A percentile compares a stretch with the other conserved stretches of the same genome.
These are phyloP conservation scores for Chrysaora quinquecirrha DNA, from an alignment of 30 jellyfish, hydroid and myxozoan species.

Conservation along the genomic window DNA sequence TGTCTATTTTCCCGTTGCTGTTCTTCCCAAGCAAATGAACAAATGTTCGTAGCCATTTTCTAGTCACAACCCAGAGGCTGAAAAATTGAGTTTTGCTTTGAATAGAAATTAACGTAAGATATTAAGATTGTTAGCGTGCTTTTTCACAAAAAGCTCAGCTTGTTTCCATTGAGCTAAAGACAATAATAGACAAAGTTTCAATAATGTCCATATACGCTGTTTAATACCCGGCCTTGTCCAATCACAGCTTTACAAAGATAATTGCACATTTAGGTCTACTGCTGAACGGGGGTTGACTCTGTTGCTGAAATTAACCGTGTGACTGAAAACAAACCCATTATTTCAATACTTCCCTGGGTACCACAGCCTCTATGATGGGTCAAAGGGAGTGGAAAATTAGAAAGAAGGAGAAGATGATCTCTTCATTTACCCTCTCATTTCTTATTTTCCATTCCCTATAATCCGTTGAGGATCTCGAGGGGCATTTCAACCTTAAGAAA, in stretches of 20 bases:
- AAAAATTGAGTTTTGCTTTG: background rate
- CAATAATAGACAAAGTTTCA: background rate
- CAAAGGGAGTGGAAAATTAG: too few relatives aligned
- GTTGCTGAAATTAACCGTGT: too few relatives aligned
- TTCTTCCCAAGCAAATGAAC: background rate
- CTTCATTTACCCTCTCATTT: too few relatives aligned
- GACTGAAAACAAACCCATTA: too few relatives aligned
- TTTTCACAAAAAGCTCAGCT: background rate
- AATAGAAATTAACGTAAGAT: background rate
- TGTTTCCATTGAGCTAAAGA: background rate
- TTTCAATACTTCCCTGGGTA: too few relatives aligned
- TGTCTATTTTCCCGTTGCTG: background rate
- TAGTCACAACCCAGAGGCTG: background rate
- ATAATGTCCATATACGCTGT: background rate
- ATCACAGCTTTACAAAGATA: background rate
- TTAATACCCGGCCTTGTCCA: background rate
- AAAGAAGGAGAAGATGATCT: too few relatives aligned
- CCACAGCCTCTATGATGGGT: too few relatives aligned
- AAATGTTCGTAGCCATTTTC: background rate
- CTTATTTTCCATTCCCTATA: too few relatives aligned
- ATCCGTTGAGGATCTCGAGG: too few relatives aligned
- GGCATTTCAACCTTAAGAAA: too few relatives aligned
- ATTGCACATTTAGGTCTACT: background rate
- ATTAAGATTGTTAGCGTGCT: slow-evolving; percentile 1
- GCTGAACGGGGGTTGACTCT: background rate